Conservation (phyloP, 2,113 vertebrate genomes). For the Balaeniceps rex region DNA sequence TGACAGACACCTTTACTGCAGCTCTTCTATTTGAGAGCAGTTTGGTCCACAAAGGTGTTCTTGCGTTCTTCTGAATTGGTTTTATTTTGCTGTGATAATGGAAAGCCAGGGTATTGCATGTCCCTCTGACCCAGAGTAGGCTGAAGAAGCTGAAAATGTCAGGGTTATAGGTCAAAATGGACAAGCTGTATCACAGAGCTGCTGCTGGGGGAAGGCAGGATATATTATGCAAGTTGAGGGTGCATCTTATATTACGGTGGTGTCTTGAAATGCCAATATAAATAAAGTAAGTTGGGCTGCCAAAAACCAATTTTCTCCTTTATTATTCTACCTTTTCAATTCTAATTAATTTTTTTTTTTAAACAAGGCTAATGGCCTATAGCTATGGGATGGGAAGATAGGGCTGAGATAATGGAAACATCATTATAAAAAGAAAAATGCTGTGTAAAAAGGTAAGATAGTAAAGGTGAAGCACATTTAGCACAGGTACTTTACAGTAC, state of each 20-base stretch:
- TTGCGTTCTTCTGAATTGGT: not conserved
- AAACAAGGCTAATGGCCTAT: conserved; percentile 21
- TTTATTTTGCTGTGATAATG: not conserved
- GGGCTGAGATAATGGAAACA: conserved; percentile 40
- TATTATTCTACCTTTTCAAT: conserved; percentile 56
- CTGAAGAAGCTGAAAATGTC: not conserved
- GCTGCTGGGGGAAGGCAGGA: not conserved
- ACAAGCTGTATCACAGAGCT: not conserved
- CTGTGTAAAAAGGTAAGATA: conserved; percentile 44
- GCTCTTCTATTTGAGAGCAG: not conserved
- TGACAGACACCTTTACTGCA: not conserved
- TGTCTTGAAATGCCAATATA: conserved; percentile 39
- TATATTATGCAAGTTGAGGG: not conserved
- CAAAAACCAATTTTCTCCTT: conserved; percentile 42
- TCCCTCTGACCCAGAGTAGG: not conserved
- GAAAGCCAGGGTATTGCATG: not conserved
- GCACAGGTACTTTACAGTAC: not conserved
- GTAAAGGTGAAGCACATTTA: conserved; percentile 38
- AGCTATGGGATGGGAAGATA: conserved; percentile 48
- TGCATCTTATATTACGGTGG: not conserved
- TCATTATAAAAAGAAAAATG: conserved; percentile 30
- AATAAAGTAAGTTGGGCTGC: conserved; percentile 11
- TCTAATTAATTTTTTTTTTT: conserved; percentile 49
- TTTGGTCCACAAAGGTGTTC: not conserved
- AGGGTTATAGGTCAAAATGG: not conserved